Evolutionary conservation across 2,888 invertebrate genomes (phyloP).

Genomic region (Glyphotaelius pellucidus): DNA sequence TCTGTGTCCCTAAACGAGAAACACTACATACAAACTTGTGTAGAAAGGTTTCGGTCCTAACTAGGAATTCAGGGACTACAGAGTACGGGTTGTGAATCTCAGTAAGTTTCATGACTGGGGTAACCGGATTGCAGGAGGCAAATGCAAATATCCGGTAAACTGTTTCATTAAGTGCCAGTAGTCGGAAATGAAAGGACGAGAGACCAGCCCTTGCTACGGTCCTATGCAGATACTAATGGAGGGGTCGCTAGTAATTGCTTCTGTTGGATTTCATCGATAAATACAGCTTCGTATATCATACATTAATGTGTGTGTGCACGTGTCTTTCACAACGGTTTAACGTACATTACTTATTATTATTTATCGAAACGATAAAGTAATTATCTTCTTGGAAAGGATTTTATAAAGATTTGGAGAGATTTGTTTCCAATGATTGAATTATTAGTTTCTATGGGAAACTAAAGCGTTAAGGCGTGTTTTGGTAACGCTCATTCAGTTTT

Average conservation of each 20-base stretch:
- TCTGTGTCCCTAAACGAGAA: not conserved
- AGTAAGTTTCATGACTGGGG: constrained; percentile 8
- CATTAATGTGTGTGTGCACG: not conserved
- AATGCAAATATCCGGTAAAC: constrained; percentile 35
- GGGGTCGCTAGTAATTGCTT: not conserved
- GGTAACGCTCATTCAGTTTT: too few species aligned
- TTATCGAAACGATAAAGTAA: not conserved
- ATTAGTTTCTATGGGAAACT: too few species aligned
- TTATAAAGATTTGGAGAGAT: too few species aligned
- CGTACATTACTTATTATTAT: not conserved
- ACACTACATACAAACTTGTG: not conserved
- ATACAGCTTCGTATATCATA: not conserved
- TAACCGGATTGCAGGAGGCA: constrained; percentile 4
- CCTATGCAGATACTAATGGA: not conserved
- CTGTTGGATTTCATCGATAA: not conserved
- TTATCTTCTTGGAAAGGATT: too few species aligned
- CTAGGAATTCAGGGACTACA: not conserved
- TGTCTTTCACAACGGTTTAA: not conserved
- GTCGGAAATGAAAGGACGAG: constrained; percentile 33
- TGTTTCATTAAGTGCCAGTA: constrained; percentile 28
- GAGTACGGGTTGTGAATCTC: not conserved
- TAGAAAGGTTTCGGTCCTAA: not conserved
- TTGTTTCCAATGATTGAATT: too few species aligned
- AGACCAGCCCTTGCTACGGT: not conserved
- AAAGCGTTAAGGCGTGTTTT: too few species aligned